A percentile compares a stretch with the other conserved stretches of the same genome.
Conservation (phyloP, 2,797 vertebrate genomes). For the Choloepus didactylus region DNA sequence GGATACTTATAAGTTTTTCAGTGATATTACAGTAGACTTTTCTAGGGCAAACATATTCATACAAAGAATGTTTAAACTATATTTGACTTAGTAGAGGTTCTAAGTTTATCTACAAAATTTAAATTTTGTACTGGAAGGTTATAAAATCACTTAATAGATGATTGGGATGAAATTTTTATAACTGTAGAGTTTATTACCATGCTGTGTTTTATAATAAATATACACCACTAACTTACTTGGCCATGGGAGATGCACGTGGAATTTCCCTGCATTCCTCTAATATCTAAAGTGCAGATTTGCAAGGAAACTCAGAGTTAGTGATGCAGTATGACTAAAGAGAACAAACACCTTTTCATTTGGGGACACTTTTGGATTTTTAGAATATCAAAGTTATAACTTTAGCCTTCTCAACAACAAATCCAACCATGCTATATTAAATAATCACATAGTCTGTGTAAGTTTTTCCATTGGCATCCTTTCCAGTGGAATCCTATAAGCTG, state of each 20-base stretch:
- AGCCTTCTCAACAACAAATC: not conserved
- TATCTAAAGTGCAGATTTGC: not conserved
- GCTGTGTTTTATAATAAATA: conserved; percentile 17
- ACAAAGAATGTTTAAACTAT: conserved; percentile 52
- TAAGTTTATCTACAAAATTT: conserved; percentile 15
- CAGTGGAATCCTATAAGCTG: conserved; percentile 70
- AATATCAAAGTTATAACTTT: conserved; percentile 15
- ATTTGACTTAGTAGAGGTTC: not conserved
- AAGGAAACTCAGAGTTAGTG: not conserved
- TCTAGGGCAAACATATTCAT: conserved; percentile 50
- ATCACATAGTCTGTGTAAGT: conserved; percentile 38
- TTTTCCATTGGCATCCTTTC: conserved; percentile 78
- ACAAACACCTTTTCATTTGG: not conserved
- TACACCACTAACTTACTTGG: not conserved
- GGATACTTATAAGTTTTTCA: conserved; percentile 48
- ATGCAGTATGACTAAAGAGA: not conserved
- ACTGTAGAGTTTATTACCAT: conserved; percentile 29
- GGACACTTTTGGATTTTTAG: conserved; percentile 38
- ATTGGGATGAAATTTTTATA: conserved; percentile 27
- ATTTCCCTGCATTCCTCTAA: not conserved
- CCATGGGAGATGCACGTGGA: not conserved
- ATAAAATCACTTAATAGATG: conserved; percentile 13
- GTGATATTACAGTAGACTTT: conserved; percentile 41
- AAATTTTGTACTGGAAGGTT: conserved; percentile 43
- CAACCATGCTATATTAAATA: not conserved